Conservation (phyloP, 2,797 vertebrate genomes). For the Coendou prehensilis region DNA sequence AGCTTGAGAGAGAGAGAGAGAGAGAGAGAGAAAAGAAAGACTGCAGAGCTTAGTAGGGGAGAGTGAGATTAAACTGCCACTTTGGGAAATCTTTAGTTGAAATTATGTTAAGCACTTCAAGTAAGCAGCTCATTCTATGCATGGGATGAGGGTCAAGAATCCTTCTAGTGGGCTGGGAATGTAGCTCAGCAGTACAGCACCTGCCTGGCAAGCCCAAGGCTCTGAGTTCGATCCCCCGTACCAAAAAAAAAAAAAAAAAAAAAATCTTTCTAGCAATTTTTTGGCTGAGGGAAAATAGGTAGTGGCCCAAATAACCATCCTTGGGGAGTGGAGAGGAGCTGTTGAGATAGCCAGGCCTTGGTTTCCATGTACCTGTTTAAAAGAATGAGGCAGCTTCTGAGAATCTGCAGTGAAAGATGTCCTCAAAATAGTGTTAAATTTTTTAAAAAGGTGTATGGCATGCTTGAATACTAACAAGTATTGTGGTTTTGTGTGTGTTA, state of each 20-base stretch:
- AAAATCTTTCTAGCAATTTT: neutral
- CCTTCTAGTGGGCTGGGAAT: neutral
- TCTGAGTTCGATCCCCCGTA: no score
- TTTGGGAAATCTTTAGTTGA: neutral
- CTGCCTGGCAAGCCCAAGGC: no score
- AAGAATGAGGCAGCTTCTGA: neutral
- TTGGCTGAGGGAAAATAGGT: neutral
- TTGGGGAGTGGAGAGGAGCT: neutral
- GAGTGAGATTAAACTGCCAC: neutral
- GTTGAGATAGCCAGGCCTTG: neutral
- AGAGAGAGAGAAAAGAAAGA: neutral
- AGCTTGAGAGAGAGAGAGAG: neutral
- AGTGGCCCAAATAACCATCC: neutral
- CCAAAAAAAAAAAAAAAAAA: no score
- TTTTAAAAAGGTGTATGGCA: constrained; percentile 45
- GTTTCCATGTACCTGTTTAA: neutral
- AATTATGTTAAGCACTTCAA: constrained; percentile 11
- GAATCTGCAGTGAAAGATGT: neutral
- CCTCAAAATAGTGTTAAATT: constrained; percentile 28
- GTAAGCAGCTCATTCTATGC: neutral
- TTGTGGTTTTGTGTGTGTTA: constrained; percentile 70
- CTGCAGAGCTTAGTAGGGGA: neutral
- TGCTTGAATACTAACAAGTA: constrained; percentile 65
- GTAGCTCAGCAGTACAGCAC: no score
- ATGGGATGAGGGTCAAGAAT: neutral